These are phyloP conservation scores for Nerophis lumbriciformis DNA, from an alignment of 2,113 vertebrate genomes.

Conservation along the genomic window DNA sequence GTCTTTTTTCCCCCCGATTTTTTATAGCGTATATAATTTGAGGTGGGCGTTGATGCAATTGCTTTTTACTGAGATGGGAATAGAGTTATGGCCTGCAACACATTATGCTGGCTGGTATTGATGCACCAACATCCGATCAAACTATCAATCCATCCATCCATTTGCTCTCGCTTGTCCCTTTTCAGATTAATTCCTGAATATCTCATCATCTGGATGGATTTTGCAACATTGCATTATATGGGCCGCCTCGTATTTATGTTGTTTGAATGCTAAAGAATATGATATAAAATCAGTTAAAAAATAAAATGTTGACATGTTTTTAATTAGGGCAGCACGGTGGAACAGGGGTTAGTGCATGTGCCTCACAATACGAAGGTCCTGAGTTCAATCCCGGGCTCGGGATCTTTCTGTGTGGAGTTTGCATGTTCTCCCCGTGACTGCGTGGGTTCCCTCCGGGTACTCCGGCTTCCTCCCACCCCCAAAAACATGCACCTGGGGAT, in stretches of 20 bases:
- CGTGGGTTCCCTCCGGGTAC: too few species aligned
- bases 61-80: constrained; percentile 25
- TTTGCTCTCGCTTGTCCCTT: too few species aligned
- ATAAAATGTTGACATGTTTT: not conserved
- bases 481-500: too few species aligned
- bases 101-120: constrained; percentile 23
- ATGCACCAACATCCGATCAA: not conserved
- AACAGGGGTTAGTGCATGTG: too few species aligned
- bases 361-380: too few species aligned
- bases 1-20: constrained; percentile 17
- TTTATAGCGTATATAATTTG: constrained; percentile 8
- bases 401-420: too few species aligned
- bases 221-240: not conserved
- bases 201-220: not conserved
- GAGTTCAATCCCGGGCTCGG: too few species aligned
- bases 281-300: not conserved
- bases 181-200: not conserved
- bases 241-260: too few species aligned
- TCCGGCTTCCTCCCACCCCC: too few species aligned
- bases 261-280: not conserved
- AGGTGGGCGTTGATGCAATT: constrained; percentile 7
- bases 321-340: too few species aligned
- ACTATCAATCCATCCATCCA: too few species aligned
- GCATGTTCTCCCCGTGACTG: not conserved
- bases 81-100: constrained; percentile 24